Evolutionary conservation across 2,113 vertebrate genomes (phyloP).

Genomic region (Ptilorrhoa leucosticta): DNA sequence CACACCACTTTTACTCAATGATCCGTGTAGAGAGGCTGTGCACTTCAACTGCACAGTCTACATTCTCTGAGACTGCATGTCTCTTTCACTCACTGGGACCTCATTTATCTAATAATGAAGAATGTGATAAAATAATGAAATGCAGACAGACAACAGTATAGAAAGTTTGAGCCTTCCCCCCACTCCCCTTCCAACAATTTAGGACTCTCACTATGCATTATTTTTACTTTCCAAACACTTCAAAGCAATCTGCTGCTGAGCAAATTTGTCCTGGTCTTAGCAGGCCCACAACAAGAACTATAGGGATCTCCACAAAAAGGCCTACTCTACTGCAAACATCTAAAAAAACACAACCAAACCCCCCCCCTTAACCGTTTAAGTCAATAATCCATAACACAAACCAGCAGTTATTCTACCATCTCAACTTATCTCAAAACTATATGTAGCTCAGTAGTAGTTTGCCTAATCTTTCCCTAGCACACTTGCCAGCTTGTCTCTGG

Average conservation of each 20-base stretch:
- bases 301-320: not conserved
- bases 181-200: not conserved
- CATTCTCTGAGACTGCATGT: not conserved
- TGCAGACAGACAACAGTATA: not conserved
- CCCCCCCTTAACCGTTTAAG: accelerated
- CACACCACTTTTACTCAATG: not conserved
- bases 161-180: not conserved
- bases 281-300: not conserved
- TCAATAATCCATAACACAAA: not conserved
- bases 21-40: accelerated
- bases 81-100: not conserved
- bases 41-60: not conserved
- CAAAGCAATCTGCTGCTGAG: not conserved
- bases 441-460: not conserved
- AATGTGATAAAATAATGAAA: not conserved
- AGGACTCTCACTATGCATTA: not conserved
- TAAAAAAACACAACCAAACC: not conserved
- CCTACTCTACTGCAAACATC: not conserved
- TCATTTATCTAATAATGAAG: not conserved
- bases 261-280: not conserved
- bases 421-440: not conserved
- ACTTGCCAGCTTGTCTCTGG: not conserved
- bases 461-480: not conserved
- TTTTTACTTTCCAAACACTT: not conserved
- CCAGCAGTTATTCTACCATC: not conserved